Evolutionary conservation across 2,888 invertebrate species (phyloP).

Genomic region (Micoletzkya japonica): DNA sequence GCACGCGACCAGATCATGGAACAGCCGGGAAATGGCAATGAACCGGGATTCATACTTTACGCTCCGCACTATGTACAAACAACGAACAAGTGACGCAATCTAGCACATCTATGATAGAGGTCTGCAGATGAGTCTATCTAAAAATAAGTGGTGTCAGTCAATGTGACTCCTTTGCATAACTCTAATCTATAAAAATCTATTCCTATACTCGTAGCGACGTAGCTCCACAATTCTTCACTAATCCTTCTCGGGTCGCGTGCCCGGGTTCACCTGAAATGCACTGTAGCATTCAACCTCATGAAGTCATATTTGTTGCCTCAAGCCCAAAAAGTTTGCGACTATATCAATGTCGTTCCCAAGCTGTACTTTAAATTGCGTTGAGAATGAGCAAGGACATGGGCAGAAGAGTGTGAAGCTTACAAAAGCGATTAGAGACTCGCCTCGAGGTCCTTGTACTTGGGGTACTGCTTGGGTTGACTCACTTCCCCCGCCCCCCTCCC

Average conservation of each 20-base stretch:
- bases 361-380: no score
- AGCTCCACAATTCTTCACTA: neutral
- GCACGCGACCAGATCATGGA: no score
- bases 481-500: constrained; percentile 29
- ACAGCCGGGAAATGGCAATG: no score
- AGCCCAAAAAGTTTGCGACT: no score
- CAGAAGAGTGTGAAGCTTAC: neutral
- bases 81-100: neutral
- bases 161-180: no score
- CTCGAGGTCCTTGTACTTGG: constrained; percentile 53
- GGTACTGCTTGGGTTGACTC: constrained; percentile 36
- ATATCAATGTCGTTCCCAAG: no score
- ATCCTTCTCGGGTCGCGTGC: neutral
- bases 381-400: no score
- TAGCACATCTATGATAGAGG: neutral
- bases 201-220: neutral
- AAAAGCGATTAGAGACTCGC: no score
- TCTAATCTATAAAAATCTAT: no score
- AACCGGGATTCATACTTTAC: neutral
- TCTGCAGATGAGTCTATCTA: neutral
- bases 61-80: constrained; percentile 6
- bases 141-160: no score
- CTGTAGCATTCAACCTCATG: neutral
- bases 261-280: constrained; percentile 12
- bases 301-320: neutral